These are phyloP conservation scores for Rhyacophila evoluta DNA, from an alignment of 2,888 invertebrate species.

Conservation along the genomic window DNA sequence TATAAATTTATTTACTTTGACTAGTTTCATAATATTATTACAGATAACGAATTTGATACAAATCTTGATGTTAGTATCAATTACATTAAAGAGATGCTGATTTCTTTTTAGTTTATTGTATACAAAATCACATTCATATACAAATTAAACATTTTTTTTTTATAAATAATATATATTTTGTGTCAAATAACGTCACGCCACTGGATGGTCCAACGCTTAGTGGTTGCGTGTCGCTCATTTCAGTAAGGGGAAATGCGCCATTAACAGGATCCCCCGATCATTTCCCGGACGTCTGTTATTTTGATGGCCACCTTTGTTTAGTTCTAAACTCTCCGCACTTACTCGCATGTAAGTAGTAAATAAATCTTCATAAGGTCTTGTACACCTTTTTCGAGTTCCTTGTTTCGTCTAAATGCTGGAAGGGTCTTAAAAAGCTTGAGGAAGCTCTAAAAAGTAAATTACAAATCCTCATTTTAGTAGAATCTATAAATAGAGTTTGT, in stretches of 20 bases:
- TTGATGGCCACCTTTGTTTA: slow-evolving; percentile 46
- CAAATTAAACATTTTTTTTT: too few species aligned
- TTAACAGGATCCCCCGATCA: slow-evolving; percentile 40
- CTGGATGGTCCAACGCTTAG: background rate
- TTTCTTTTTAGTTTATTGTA: too few species aligned
- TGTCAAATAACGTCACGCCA: background rate
- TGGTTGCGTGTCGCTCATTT: slow-evolving; percentile 31
- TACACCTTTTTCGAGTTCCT: background rate
- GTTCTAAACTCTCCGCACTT: slow-evolving; percentile 33
- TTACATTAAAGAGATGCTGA: too few species aligned
- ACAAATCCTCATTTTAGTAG: background rate
- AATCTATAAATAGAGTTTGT: too few species aligned
- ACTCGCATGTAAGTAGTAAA: slow-evolving; percentile 41
- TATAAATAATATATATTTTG: too few species aligned
- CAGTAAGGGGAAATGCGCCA: slow-evolving; percentile 35
- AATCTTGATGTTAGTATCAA: too few species aligned
- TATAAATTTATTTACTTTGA: too few species aligned
- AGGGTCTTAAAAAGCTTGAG: slow-evolving; percentile 1
- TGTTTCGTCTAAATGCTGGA: background rate
- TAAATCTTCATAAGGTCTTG: slow-evolving; percentile 42
- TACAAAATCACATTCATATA: too few species aligned
- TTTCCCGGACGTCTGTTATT: slow-evolving; percentile 34
- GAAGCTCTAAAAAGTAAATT: background rate
- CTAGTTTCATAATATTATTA: too few species aligned
- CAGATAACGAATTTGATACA: too few species aligned